Evolutionary conservation across 2,113 vertebrate genomes (phyloP).

Genomic region (Halichoeres trimaculatus): DNA sequence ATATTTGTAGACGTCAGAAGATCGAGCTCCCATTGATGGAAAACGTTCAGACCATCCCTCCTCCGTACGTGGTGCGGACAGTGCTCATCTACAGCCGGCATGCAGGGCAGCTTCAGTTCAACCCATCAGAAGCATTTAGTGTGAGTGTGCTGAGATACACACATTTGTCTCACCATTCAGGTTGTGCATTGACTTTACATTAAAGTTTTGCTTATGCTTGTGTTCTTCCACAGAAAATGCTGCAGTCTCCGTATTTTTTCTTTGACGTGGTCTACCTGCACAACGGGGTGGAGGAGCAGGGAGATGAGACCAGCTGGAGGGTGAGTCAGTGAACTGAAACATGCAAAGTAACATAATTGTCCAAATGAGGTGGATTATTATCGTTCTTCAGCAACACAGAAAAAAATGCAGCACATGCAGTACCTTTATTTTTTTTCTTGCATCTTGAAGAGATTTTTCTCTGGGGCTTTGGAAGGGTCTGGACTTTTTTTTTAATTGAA

Average conservation of each 20-base stretch:
- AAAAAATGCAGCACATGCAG: background rate
- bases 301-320: slow-evolving; percentile 91
- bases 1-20: slow-evolving; percentile 88
- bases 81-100: slow-evolving; percentile 92
- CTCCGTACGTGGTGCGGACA: slow-evolving; percentile 91
- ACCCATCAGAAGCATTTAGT: slow-evolving; percentile 87
- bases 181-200: background rate
- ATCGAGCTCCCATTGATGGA: slow-evolving; percentile 92
- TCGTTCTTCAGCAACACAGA: too few species aligned
- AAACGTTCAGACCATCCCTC: slow-evolving; percentile 92
- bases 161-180: background rate
- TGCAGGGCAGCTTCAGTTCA: slow-evolving; percentile 88
- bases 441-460: too few species aligned
- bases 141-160: slow-evolving; percentile 67
- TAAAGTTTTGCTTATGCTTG: background rate
- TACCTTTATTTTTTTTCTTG: background rate
- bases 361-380: background rate
- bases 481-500: too few species aligned
- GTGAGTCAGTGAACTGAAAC: slow-evolving; percentile 70
- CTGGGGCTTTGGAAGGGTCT: too few species aligned
- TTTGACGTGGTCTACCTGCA: slow-evolving; percentile 92
- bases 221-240: slow-evolving; percentile 88
- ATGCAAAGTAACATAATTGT: background rate
- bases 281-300: slow-evolving; percentile 89
- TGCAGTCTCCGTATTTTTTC: slow-evolving; percentile 95